These are phyloP conservation scores for Myripristis jacobus DNA, from an alignment of 2,797 vertebrate species.

Conservation along the genomic window DNA sequence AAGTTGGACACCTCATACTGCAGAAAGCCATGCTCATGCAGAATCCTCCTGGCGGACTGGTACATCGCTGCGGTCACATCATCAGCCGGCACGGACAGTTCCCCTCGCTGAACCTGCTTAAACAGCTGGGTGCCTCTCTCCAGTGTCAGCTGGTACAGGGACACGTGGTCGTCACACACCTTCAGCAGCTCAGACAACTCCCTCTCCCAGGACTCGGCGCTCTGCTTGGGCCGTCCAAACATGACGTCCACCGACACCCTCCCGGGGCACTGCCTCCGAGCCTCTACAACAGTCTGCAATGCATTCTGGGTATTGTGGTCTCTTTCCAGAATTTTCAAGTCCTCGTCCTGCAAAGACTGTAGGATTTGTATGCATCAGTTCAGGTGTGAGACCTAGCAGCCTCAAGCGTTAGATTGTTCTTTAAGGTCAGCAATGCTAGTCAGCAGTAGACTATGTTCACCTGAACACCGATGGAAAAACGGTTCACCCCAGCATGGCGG, in stretches of 20 bases:
- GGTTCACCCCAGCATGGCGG: slow-evolving; percentile 86
- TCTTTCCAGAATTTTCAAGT: slow-evolving; percentile 88
- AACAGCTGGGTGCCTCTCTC: slow-evolving; percentile 91
- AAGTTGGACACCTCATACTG: slow-evolving; percentile 98
- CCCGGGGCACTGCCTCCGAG: slow-evolving; percentile 85
- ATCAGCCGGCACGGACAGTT: slow-evolving; percentile 73
- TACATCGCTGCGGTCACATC: slow-evolving; percentile 90
- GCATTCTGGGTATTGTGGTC: slow-evolving; percentile 88
- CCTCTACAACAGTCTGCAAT: slow-evolving; percentile 81
- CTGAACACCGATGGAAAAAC: slow-evolving; percentile 93
- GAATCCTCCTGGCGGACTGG: slow-evolving; percentile 73
- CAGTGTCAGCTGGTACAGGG: slow-evolving; percentile 93
- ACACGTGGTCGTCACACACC: slow-evolving; percentile 86
- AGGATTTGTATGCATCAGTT: slow-evolving; percentile 20
- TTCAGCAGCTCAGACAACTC: slow-evolving; percentile 82
- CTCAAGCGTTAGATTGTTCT: not conserved
- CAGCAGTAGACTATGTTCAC: slow-evolving; percentile 71
- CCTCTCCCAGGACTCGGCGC: slow-evolving; percentile 79
- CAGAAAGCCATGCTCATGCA: slow-evolving; percentile 83
- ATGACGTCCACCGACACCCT: slow-evolving; percentile 91
- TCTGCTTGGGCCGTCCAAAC: slow-evolving; percentile 90
- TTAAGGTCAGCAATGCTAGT: not conserved
- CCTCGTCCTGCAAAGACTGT: slow-evolving; percentile 87
- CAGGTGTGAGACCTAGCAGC: too few relatives aligned
- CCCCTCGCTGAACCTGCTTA: slow-evolving; percentile 79